phyloP scores from a whole-genome alignment of 2,888 invertebrate genomes.

The Hypomecis atomaria region DNA sequence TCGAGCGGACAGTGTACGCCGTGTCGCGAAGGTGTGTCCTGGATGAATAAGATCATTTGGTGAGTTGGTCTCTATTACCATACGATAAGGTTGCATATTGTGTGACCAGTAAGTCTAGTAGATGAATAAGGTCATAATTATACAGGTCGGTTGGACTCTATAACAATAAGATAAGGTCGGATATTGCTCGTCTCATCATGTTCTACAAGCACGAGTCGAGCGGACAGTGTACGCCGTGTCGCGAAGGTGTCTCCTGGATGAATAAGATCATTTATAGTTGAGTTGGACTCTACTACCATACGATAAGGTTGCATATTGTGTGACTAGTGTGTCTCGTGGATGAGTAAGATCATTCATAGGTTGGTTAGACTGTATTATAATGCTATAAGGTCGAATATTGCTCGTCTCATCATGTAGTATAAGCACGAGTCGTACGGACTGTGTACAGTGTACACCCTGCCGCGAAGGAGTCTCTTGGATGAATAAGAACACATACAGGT shows the following conservation, averaged over 20 bases:
- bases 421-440: slow-evolving; percentile 99
- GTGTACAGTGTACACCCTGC: slow-evolving; percentile 99
- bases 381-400: too few relatives aligned
- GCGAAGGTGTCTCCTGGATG: slow-evolving; percentile 99
- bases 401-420: slow-evolving; percentile 94
- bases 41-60: slow-evolving; percentile 88
- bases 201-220: slow-evolving; percentile 90
- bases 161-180: too few relatives aligned
- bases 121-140: slow-evolving; percentile 73
- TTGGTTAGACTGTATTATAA: too few relatives aligned
- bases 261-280: slow-evolving; percentile 60
- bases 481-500: slow-evolving; percentile 74
- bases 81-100: slow-evolving; percentile 80
- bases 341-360: too few relatives aligned
- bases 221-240: slow-evolving; percentile 99
- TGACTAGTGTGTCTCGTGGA: too few relatives aligned
- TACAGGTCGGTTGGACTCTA: too few relatives aligned
- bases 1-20: slow-evolving; percentile 99
- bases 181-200: slow-evolving; percentile 68
- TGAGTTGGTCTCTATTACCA: too few relatives aligned
- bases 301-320: too few relatives aligned
- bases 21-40: slow-evolving; percentile 97
- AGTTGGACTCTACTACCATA: too few relatives aligned
- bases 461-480: slow-evolving; percentile 98
- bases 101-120: too few relatives aligned